Evolutionary conservation across 2,888 invertebrate genomes (phyloP).

Genomic region (Glaucopsyche alexis): DNA sequence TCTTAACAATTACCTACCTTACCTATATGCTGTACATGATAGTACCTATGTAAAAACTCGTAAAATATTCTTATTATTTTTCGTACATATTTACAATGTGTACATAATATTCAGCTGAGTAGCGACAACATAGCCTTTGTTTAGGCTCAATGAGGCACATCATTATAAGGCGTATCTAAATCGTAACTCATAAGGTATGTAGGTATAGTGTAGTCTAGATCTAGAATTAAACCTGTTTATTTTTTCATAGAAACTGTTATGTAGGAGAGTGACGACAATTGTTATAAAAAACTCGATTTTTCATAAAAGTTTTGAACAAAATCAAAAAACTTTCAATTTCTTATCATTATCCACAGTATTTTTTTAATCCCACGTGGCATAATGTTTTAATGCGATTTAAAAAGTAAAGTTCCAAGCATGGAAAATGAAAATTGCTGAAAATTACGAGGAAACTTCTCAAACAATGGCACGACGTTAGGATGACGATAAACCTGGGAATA

Average conservation of each 20-base stretch:
- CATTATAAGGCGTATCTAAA: neutral
- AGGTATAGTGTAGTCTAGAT: neutral
- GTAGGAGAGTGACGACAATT: neutral
- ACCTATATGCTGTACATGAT: too few relatives aligned
- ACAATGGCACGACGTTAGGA: conserved; percentile 11
- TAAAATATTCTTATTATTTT: neutral
- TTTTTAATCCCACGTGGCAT: conserved; percentile 4
- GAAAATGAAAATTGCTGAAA: conserved; percentile 23
- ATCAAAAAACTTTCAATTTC: conserved; percentile 1
- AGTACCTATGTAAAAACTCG: neutral
- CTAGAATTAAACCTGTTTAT: neutral
- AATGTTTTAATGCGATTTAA: conserved; percentile 13
- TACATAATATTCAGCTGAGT: neutral
- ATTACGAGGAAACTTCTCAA: conserved; percentile 7
- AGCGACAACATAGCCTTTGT: neutral
- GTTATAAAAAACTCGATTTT: neutral
- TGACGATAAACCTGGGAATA: conserved; percentile 19
- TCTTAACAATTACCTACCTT: too few relatives aligned
- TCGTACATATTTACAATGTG: too few relatives aligned
- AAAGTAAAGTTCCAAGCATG: conserved; percentile 9
- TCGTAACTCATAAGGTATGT: neutral
- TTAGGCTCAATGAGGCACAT: neutral
- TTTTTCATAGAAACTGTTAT: neutral
- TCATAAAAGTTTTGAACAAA: neutral
- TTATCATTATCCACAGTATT: neutral